phyloP scores from a whole-genome alignment of 2,113 vertebrate species.

The Hemicordylus capensis region DNA sequence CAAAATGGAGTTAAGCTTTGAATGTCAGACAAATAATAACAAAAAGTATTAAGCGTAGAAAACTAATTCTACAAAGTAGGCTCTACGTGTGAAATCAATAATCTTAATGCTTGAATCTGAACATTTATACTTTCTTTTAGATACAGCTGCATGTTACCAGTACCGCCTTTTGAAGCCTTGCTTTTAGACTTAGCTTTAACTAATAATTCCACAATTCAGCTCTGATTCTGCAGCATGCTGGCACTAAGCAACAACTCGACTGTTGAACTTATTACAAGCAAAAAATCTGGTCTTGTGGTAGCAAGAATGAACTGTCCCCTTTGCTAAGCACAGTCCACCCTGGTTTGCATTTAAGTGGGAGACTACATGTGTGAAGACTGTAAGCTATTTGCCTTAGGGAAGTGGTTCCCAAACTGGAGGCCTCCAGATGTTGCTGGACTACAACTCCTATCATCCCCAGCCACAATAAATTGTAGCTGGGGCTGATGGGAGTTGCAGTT shows the following conservation, averaged over 20 bases:
- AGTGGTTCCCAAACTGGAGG: too few species aligned
- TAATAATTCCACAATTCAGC: conserved; percentile 39
- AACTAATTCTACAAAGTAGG: not conserved
- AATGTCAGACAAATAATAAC: not conserved
- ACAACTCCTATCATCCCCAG: too few species aligned
- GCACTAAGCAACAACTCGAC: conserved; percentile 28
- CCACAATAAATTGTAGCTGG: too few species aligned
- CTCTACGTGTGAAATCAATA: not conserved
- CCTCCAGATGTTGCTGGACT: too few species aligned
- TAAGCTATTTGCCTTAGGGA: too few species aligned
- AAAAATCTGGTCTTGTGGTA: too few species aligned
- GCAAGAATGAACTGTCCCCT: too few species aligned
- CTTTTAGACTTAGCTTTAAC: not conserved
- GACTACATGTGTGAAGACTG: too few species aligned
- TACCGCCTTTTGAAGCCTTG: conserved; percentile 13
- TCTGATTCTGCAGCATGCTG: not conserved
- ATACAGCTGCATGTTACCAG: not conserved
- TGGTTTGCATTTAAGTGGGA: too few species aligned
- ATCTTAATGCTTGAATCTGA: not conserved
- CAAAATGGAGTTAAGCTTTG: not conserved
- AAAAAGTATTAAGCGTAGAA: not conserved
- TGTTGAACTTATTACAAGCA: conserved; percentile 28
- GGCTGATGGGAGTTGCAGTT: too few species aligned
- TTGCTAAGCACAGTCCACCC: too few species aligned
- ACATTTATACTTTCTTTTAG: not conserved